Percentiles rank a stretch among this genome's conserved stretches.
Evolutionary conservation across 2,888 invertebrate genomes (phyloP).

Genomic region (Drosophila cognata): DNA sequence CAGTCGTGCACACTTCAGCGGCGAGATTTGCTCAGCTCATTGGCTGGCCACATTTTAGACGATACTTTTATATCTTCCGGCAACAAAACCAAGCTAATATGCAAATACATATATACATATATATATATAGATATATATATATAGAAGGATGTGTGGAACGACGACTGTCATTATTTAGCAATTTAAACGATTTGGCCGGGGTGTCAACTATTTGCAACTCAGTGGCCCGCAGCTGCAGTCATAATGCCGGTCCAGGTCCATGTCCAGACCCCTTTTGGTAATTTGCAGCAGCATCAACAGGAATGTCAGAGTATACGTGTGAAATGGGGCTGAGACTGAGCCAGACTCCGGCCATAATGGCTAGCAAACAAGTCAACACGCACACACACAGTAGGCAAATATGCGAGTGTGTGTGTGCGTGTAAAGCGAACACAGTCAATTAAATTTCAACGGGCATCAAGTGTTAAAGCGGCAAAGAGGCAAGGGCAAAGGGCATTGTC

Average conservation of each 20-base stretch:
- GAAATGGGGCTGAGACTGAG: slow-evolving; percentile 6
- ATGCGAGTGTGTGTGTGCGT: slow-evolving; percentile 6
- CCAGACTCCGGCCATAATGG: slow-evolving; percentile 52
- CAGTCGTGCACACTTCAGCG: slow-evolving; percentile 70
- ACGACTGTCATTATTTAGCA: slow-evolving; percentile 72
- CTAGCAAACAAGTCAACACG: slow-evolving; percentile 53
- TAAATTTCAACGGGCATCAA: slow-evolving; percentile 70
- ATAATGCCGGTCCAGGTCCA: slow-evolving; percentile 5
- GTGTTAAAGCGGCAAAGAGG: slow-evolving; percentile 63
- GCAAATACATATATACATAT: not conserved
- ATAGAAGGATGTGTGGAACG: slow-evolving; percentile 23
- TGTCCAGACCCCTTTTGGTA: slow-evolving; percentile 35
- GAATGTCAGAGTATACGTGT: slow-evolving; percentile 23
- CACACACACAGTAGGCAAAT: slow-evolving; percentile 38
- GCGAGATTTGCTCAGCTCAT: slow-evolving; percentile 55
- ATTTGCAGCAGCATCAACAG: slow-evolving; percentile 59
- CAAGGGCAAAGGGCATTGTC: not conserved
- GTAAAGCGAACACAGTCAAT: slow-evolving; percentile 68
- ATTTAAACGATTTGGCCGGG: slow-evolving; percentile 73
- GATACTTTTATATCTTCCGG: slow-evolving; percentile 63
- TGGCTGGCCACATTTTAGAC: slow-evolving; percentile 59
- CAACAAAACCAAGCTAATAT: slow-evolving; percentile 40
- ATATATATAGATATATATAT: not conserved
- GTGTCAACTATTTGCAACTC: slow-evolving; percentile 68
- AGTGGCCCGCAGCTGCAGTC: slow-evolving; percentile 54